phyloP scores from a whole-genome alignment of 1,140 invertebrate genomes.

The Drosophila willistoni region DNA sequence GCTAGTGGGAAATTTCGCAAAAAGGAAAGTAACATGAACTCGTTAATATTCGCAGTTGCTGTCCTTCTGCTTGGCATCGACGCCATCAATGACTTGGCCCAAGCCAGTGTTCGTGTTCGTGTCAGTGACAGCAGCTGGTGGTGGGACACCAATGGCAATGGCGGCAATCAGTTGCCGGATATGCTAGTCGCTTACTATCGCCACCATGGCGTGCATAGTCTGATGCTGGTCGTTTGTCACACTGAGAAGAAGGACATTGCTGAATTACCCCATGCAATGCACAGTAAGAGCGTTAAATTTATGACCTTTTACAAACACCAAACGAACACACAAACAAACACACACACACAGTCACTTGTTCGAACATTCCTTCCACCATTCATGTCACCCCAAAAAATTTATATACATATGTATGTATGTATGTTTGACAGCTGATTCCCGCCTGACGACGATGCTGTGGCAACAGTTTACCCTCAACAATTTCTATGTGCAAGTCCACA shows the following conservation, averaged over 20 bases:
- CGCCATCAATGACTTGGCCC: slow-evolving; percentile 43
- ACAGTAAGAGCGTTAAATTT: slow-evolving; percentile 51
- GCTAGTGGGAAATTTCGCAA: slow-evolving; percentile 39
- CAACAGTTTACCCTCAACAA: slow-evolving; percentile 59
- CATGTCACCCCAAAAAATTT: slow-evolving; percentile 1
- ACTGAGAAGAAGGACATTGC: slow-evolving; percentile 57
- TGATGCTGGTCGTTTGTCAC: slow-evolving; percentile 77
- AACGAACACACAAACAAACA: slow-evolving; percentile 6
- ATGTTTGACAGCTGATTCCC: slow-evolving; percentile 39
- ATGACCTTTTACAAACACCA: slow-evolving; percentile 23
- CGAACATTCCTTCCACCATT: background rate
- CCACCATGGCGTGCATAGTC: slow-evolving; percentile 72
- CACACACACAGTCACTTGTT: background rate
- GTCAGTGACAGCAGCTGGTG: slow-evolving; percentile 65
- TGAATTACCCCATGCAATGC: slow-evolving; percentile 51
- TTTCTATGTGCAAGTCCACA: slow-evolving; percentile 72
- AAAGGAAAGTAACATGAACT: slow-evolving; percentile 54
- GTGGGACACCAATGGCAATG: slow-evolving; percentile 12
- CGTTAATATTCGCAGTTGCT: slow-evolving; percentile 67
- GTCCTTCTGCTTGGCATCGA: slow-evolving; percentile 32
- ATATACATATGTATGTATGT: no score
- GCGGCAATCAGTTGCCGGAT: slow-evolving; percentile 77
- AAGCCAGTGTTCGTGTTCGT: slow-evolving; percentile 26
- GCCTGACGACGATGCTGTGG: slow-evolving; percentile 39
- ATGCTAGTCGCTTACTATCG: slow-evolving; percentile 80